Base-by-base conservation (phyloP, 2,113 vertebrate genomes). In the Nothoprocta pentlandii region DNA sequence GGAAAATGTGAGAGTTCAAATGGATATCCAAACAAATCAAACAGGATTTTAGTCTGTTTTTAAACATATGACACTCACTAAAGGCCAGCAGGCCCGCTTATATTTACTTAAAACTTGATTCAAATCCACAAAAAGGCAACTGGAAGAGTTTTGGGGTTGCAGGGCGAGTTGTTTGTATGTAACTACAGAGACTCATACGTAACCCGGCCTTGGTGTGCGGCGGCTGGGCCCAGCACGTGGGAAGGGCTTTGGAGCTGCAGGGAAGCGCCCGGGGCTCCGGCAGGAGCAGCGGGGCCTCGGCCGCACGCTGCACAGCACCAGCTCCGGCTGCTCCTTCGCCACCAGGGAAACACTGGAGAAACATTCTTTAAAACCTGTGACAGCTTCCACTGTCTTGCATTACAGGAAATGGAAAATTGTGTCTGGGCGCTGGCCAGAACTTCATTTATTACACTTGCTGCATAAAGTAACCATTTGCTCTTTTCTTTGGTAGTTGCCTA, bases 191-290 rank as follows among this genome's bases (percentile, higher is more conserved):
- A 47, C 53, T 53, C 68, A 51, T 26, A 84, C 68, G 41, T 21
- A 86, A 88, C 22, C 77, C 53, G 85, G 59, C 94, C 93, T 95
- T 96, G 92, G 90, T n/a, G 80, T 92, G 56, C 23, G 12, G 34
- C 0, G 0, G 23, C 26, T 4, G 12, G 10, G 30, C 25, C 80
- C 73, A 53, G 78, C 76, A 75, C 92, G 74, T 47, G 87, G 76
- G 51, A 73, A 58, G 8, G 8, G 5, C 46, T 76, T 56, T 28
- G 10, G 39, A 11, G 9, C 56, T 47, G 7, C 28, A 54, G 49
- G 30, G 46, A 15, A 77, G 32, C 68, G 32, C 21, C 49, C 22
- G 21, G 4, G 9, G 21, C 49, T 49, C 49, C 21, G 21, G 32
- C 68, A 34, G n/a, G 17, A 81, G 56, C 10, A 70, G 16, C 0